Evolutionary conservation across 2,888 invertebrate species (phyloP).

Genomic region (Meghimatium bilineatum): DNA sequence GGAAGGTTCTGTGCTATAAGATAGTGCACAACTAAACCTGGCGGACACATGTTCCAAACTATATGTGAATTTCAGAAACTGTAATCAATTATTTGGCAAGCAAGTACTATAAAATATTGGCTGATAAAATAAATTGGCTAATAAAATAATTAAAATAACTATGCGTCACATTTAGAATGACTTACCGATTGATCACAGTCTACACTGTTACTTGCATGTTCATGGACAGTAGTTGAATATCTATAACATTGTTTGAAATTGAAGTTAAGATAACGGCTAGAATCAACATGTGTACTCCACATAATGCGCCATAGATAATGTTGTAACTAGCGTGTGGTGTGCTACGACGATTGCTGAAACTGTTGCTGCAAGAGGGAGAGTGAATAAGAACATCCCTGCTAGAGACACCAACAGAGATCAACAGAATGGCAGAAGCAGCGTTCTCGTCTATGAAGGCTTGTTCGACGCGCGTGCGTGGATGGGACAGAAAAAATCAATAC

Average conservation of each 20-base stretch:
- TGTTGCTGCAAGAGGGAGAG: background rate
- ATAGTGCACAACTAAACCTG: no score
- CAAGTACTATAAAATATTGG: no score
- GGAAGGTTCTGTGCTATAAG: no score
- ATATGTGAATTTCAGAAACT: no score
- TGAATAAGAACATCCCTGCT: background rate
- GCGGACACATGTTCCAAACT: no score
- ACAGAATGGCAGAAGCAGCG: slow-evolving; percentile 3
- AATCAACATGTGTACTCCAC: background rate
- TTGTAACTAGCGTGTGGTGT: background rate
- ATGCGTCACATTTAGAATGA: no score
- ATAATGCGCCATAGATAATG: background rate
- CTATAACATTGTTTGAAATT: background rate
- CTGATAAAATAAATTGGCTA: no score
- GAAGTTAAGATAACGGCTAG: no score
- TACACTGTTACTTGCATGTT: background rate
- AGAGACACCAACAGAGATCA: background rate
- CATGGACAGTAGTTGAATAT: background rate
- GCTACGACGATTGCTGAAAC: background rate
- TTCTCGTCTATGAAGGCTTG: background rate
- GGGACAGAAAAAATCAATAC: slow-evolving; percentile 22
- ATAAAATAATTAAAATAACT: no score
- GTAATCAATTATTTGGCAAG: no score
- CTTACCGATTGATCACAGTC: background rate
- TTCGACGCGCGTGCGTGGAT: slow-evolving; percentile 19